Percentiles rank a stretch among this genome's conserved stretches.
Evolutionary conservation across 2,888 invertebrate genomes (phyloP).

Genomic region (Stenurella melanura): DNA sequence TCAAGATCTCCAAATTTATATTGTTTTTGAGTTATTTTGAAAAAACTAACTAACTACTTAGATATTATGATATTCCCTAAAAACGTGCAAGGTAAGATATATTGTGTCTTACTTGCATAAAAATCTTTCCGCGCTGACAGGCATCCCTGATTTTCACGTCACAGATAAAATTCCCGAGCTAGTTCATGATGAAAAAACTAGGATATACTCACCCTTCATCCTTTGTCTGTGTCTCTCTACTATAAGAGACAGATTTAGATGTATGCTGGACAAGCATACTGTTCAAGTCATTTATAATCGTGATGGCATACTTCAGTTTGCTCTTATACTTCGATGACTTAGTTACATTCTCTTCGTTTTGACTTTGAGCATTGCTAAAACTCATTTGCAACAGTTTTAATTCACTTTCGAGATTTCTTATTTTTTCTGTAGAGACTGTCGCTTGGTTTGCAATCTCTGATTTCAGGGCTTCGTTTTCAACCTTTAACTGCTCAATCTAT

Average conservation of each 20-base stretch:
- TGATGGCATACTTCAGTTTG: slow-evolving; percentile 56
- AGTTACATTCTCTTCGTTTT: slow-evolving; percentile 45
- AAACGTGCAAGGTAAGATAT: too few species aligned
- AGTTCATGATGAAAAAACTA: too few species aligned
- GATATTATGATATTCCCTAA: too few species aligned
- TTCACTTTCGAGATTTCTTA: slow-evolving; percentile 46
- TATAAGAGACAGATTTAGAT: slow-evolving; percentile 41
- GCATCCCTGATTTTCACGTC: too few species aligned
- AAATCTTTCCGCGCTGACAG: too few species aligned
- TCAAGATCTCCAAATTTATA: too few species aligned
- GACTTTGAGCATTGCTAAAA: slow-evolving; percentile 41
- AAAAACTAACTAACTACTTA: too few species aligned
- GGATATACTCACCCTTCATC: slow-evolving; percentile 19
- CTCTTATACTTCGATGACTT: slow-evolving; percentile 52
- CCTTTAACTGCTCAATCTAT: slow-evolving; percentile 46
- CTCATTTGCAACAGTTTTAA: slow-evolving; percentile 43
- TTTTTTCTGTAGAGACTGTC: slow-evolving; percentile 27
- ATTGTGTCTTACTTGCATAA: too few species aligned
- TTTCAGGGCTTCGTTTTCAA: slow-evolving; percentile 48
- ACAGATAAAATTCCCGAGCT: too few species aligned
- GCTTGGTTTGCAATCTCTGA: slow-evolving; percentile 33
- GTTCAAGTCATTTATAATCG: slow-evolving; percentile 56
- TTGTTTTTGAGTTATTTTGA: too few species aligned
- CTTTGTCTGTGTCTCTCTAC: slow-evolving; percentile 50
- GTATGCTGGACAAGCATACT: slow-evolving; percentile 48